Evolutionary conservation across 2,888 invertebrate genomes (phyloP), one percentile per base, ranked within the genome.

Genomic region (Tipula unca): DNA sequence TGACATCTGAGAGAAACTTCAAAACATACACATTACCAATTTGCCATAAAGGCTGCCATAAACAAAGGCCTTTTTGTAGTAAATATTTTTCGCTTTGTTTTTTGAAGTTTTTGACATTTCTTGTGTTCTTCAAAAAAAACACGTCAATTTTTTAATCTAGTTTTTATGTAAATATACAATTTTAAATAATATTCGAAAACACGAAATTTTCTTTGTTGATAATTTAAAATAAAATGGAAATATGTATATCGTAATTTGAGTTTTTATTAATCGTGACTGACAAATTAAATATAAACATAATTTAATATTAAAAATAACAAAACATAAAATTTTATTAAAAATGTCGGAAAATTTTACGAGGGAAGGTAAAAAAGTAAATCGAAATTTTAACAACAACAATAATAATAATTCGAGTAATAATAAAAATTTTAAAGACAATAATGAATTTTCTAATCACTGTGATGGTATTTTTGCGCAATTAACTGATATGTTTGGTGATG

Each of bases 401-500:
- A 84, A 84, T 36, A 25, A 20, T 84, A 36, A 36, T 20, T 10
- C 69, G 10, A 83, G 17, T 83, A 83, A 83, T 84, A 84, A 84
- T 32, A 84, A 84, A 84, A 84, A n/a, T 84, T 3, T 32, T 39
- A 84, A 84, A 20, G 17, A 39, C 36, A 84, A 84, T 36, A 25
- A 36, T 84, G 36, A 84, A 36, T 39, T 84, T 85, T 48, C 85
- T 14, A 48, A 85, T 85, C 29, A 54, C n/a, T 54, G 29, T 48
- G 87, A 86, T 48, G 29, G 36, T 10, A 85, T 87, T 8, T 85
- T 87, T 32, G 87, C 86, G 0, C 86, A 86, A 36, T 39, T 87
- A 36, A 87, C 86, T n/a, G 87, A 87, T 86, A 86, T 87, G 86
- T 87, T 87, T 86, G 87, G 87, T 32, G 87, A 87, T 35, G 85